phyloP scores from a whole-genome alignment of 2,113 vertebrate genomes.

The Salvelinus fontinalis region DNA sequence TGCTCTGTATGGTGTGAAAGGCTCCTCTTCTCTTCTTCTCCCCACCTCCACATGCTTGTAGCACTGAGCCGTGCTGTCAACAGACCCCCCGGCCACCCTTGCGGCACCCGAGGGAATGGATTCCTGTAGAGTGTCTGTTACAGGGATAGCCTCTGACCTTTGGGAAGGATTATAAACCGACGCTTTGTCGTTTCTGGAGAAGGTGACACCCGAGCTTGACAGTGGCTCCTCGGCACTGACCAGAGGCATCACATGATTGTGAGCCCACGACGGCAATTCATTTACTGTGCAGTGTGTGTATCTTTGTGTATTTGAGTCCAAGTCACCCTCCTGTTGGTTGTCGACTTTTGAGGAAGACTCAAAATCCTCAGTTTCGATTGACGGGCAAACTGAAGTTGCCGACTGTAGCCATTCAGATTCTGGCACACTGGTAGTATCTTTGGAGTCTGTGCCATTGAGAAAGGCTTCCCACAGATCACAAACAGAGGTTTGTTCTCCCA shows the following conservation, averaged over 20 bases:
- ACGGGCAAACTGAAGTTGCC: conserved; percentile 52
- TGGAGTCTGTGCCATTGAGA: conserved; percentile 26
- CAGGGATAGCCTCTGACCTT: conserved; percentile 53
- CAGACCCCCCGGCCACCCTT: conserved; percentile 32
- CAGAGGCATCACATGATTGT: conserved; percentile 21
- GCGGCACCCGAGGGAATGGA: conserved; percentile 35
- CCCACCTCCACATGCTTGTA: conserved; percentile 28
- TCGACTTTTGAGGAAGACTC: conserved; percentile 16
- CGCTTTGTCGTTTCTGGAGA: neutral
- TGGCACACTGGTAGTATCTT: conserved; percentile 36
- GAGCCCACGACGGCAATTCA: conserved; percentile 49
- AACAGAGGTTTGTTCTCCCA: conserved; percentile 25
- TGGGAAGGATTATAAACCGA: conserved; percentile 30
- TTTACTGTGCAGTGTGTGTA: conserved; percentile 24
- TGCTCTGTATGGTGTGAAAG: conserved; percentile 29
- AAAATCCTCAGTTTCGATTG: conserved; percentile 35
- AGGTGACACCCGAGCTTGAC: neutral
- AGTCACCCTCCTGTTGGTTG: conserved; percentile 33
- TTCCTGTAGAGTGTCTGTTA: conserved; percentile 50
- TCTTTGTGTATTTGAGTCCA: conserved; percentile 28
- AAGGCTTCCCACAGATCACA: conserved; percentile 55
- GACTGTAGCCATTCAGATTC: conserved; percentile 70
- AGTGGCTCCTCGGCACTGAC: conserved; percentile 36
- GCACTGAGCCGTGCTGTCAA: conserved; percentile 47
- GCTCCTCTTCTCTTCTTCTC: conserved; percentile 41